Evolutionary conservation across 30 jellyfish, hydroid and myxozoan genomes (phyloP).

Genomic region (Aurelia sp.): DNA sequence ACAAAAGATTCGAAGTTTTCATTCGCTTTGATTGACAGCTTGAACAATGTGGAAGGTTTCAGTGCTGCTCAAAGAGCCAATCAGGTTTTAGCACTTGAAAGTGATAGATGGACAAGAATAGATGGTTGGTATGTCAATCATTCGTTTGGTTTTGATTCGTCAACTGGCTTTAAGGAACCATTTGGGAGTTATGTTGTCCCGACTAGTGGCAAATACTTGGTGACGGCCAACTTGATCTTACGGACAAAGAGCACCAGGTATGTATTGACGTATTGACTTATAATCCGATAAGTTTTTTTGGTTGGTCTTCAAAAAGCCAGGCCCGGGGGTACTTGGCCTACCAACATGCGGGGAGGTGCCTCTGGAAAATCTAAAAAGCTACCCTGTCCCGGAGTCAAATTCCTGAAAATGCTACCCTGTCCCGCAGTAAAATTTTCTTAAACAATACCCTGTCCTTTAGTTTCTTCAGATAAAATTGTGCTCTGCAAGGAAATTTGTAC

Average conservation of each 20-base stretch:
- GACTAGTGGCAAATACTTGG: constrained; percentile 39
- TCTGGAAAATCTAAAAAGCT: too few relatives aligned
- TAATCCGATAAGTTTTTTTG: too few relatives aligned
- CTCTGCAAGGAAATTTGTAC: too few relatives aligned
- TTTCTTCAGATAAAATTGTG: too few relatives aligned
- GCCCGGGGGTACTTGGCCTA: too few relatives aligned
- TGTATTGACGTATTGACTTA: not conserved
- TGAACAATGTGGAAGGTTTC: constrained; percentile 60
- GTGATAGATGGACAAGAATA: not conserved
- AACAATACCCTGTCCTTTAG: too few relatives aligned
- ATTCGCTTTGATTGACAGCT: constrained; percentile 29
- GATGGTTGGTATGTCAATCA: constrained; percentile 54
- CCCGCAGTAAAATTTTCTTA: too few relatives aligned
- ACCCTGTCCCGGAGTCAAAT: too few relatives aligned
- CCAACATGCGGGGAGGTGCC: too few relatives aligned
- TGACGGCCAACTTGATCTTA: constrained; percentile 43
- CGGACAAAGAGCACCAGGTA: constrained; percentile 16
- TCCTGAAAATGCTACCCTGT: too few relatives aligned
- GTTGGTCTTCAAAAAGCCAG: not conserved
- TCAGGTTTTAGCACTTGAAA: not conserved
- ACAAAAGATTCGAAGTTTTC: constrained; percentile 11
- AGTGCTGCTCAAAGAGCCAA: constrained; percentile 48
- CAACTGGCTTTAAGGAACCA: constrained; percentile 58
- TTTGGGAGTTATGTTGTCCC: constrained; percentile 45
- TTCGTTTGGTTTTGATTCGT: constrained; percentile 32